Evolutionary conservation across 2,888 invertebrate genomes (phyloP), one percentile per base, ranked within the genome.

Genomic region (Nysson spinosus): DNA sequence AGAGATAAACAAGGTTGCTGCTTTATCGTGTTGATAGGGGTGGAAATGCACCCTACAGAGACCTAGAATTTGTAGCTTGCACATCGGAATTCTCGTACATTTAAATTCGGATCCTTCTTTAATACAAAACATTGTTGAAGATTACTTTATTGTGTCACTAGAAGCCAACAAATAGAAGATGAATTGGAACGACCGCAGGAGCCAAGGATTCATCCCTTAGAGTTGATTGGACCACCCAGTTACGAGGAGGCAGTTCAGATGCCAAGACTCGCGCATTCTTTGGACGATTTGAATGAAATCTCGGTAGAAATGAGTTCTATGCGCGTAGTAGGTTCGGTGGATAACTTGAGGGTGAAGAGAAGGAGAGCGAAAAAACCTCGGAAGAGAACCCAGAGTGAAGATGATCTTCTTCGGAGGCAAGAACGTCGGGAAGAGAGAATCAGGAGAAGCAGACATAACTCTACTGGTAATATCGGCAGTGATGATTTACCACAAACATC

Each of bases 211-310:
- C 78, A 86, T 65, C 87, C 87, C 0, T 43, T 83, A 19, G 94
- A 94, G 86, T 83, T 91, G 44, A 89, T 92, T 22, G 90, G 91
- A 57, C 92, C 94, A 28, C 95, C 95, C 0, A 92, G 92, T 2
- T 95, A 95, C 78, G 92, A 92, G 76, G 94, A 94, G 87, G 95
- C 94, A 24, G 88, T 95, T 54, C 89, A 91, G 14, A 92, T 95
- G 91, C 93, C 94, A 1, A 91, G 92, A 80, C 78, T 93, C 30
- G 91, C 83, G 1, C 84, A 79, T 6, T 87, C 87, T 2, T 65
- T 86, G 56, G 85, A 87, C 56, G 82, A 74, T 20, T 56, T 87
- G 9, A 78, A 86, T 51, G 74, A 76, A 6, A 79, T 83, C 28
- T 76, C 81, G 6, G 62, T 64, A 9, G 81, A 77, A 0, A 84